phyloP scores from a whole-genome alignment of 2,888 invertebrate species.

The Tipula lateralis region DNA sequence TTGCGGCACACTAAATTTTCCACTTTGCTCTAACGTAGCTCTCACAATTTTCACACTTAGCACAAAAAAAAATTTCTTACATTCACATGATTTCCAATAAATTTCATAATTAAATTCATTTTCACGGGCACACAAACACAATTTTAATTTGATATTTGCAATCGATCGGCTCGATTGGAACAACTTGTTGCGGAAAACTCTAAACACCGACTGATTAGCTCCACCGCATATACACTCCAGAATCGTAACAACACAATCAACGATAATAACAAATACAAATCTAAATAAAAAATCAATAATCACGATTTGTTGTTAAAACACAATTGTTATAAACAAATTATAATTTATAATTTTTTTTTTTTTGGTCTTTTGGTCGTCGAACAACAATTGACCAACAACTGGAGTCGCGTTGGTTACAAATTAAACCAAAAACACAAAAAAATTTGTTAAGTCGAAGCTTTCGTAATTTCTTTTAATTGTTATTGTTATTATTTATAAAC shows the following conservation, averaged over 20 bases:
- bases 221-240: no score
- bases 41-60: not conserved
- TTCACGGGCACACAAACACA: not conserved
- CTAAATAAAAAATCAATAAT: not conserved
- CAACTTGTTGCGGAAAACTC: not conserved
- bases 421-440: not conserved
- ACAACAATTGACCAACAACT: not conserved
- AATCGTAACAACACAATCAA: not conserved
- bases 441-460: not conserved
- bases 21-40: not conserved
- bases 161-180: not conserved
- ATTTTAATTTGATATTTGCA: not conserved
- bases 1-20: no score
- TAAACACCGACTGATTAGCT: not conserved
- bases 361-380: not conserved
- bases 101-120: not conserved
- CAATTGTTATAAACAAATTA: not conserved
- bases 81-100: not conserved
- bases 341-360: not conserved
- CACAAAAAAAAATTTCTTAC: not conserved
- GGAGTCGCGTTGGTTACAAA: not conserved
- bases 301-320: no score
- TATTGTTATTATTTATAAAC: not conserved
- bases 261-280: not conserved
- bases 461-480: not conserved